Conservation (phyloP, 2,888 invertebrate genomes). For the Erannis defoliaria region DNA sequence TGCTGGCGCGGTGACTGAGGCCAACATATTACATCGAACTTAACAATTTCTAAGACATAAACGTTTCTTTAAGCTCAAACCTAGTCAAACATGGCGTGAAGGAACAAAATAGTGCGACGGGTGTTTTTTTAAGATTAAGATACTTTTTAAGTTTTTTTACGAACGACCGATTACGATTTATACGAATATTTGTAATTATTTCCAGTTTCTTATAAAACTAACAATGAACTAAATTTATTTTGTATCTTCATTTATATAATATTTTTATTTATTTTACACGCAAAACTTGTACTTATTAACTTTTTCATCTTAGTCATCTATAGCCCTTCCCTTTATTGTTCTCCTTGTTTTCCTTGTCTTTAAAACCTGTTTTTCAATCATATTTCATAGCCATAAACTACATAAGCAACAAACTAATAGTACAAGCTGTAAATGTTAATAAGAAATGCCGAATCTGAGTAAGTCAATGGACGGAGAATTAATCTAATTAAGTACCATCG, state of each 20-base stretch:
- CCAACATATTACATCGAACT: neutral
- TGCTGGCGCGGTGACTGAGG: slow-evolving; percentile 62
- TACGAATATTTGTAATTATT: neutral
- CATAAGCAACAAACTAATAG: too few relatives aligned
- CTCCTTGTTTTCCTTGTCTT: too few relatives aligned
- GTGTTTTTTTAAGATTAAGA: neutral
- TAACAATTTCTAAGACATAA: neutral
- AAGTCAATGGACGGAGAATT: neutral
- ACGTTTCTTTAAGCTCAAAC: neutral
- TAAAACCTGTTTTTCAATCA: too few relatives aligned
- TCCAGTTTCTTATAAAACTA: neutral
- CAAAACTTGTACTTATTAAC: too few relatives aligned
- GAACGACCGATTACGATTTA: neutral
- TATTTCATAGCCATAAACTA: too few relatives aligned
- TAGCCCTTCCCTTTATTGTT: too few relatives aligned
- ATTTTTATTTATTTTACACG: too few relatives aligned
- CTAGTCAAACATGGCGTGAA: neutral
- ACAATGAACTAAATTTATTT: too few relatives aligned
- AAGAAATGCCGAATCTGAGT: neutral
- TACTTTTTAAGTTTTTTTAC: neutral
- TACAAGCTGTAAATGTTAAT: too few relatives aligned
- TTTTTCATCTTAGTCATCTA: too few relatives aligned
- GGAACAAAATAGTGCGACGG: neutral
- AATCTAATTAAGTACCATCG: too few relatives aligned
- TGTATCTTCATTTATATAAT: too few relatives aligned